Evolutionary conservation across 23 tunicate species (phyloP).

Genomic region (Oikopleura albicans): DNA sequence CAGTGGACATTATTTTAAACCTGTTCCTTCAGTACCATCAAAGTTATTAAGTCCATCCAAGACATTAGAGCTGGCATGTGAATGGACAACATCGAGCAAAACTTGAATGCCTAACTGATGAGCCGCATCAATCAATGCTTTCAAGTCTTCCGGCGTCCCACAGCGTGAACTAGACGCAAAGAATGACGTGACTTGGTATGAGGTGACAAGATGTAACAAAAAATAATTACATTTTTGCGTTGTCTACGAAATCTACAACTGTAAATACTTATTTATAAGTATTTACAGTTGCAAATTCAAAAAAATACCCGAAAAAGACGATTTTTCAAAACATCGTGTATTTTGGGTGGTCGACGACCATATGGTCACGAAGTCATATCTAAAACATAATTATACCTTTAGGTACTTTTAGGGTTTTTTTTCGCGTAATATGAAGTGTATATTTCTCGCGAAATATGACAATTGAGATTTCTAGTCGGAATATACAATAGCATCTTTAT

Average conservation of each 20-base stretch:
- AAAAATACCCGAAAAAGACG: no score
- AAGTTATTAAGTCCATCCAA: constrained; percentile 74
- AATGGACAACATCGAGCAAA: constrained; percentile 86
- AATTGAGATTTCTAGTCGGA: no score
- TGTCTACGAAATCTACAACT: not conserved
- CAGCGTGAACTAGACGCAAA: constrained; percentile 28
- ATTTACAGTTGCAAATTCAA: not conserved
- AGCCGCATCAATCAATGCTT: constrained; percentile 59
- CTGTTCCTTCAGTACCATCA: constrained; percentile 49
- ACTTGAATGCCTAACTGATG: constrained; percentile 76
- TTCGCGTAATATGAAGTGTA: no score
- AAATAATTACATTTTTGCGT: constrained; percentile 18
- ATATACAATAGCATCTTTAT: no score
- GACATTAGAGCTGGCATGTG: constrained; percentile 91
- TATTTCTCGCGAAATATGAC: no score
- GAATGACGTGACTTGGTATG: constrained; percentile 6
- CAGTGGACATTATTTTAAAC: no score
- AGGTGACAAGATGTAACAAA: no score
- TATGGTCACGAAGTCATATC: no score
- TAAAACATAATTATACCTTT: no score
- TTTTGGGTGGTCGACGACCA: no score
- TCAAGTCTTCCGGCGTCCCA: constrained; percentile 87
- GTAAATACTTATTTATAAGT: not conserved
- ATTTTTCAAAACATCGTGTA: no score
- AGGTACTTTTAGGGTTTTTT: no score